A percentile compares a stretch with the other conserved stretches of the same genome.
Conservation (phyloP, 2,888 invertebrate species). For the Apodemia duryi region DNA sequence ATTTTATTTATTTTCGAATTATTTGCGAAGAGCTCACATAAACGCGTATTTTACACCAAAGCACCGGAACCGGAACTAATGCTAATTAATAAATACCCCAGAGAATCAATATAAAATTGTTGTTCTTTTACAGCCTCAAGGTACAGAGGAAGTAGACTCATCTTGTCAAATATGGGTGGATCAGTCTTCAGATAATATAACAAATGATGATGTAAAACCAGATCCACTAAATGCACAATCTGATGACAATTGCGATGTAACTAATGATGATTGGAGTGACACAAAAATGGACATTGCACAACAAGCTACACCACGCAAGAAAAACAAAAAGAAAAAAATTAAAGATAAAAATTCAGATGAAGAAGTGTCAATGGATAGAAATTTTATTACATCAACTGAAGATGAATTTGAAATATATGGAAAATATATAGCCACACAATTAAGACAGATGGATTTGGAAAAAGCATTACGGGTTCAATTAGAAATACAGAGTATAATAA, state of each 20-base stretch:
- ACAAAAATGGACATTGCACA: slow-evolving; percentile 39
- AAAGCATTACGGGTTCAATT: slow-evolving; percentile 59
- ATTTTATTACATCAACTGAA: slow-evolving; percentile 41
- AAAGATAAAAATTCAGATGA: slow-evolving; percentile 38
- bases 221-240: slow-evolving; percentile 50
- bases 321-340: slow-evolving; percentile 49
- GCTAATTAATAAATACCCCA: too few species aligned
- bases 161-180: slow-evolving; percentile 55
- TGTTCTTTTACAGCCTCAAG: slow-evolving; percentile 40
- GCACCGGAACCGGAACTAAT: too few species aligned
- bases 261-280: slow-evolving; percentile 33
- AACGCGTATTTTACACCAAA: too few species aligned
- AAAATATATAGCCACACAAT: slow-evolving; percentile 63
- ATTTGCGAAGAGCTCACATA: too few species aligned
- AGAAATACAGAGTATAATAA: slow-evolving; percentile 62
- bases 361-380: slow-evolving; percentile 23
- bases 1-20: too few species aligned
- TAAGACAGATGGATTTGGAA: slow-evolving; percentile 59
- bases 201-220: slow-evolving; percentile 43
- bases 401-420: slow-evolving; percentile 74
- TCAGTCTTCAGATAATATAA: slow-evolving; percentile 41
- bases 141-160: slow-evolving; percentile 48
- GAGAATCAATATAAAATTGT: too few species aligned
- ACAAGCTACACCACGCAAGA: slow-evolving; percentile 35
- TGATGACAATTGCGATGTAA: slow-evolving; percentile 49